Evolutionary conservation across 2,888 invertebrate species (phyloP).

Genomic region (Hyposoter dolosus): DNA sequence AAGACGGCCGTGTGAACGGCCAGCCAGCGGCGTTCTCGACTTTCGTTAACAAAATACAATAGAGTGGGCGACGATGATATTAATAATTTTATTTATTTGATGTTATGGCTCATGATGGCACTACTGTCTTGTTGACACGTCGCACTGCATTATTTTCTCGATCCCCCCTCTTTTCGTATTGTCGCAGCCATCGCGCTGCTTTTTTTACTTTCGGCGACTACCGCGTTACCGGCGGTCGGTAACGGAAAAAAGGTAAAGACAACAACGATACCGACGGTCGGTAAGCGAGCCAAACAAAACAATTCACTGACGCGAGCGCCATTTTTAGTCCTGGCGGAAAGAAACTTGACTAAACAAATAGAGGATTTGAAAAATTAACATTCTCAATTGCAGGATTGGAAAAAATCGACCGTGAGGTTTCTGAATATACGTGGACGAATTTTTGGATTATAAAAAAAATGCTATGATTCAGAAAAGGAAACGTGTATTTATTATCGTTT

Average conservation of each 20-base stretch:
- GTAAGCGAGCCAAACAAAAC: not conserved
- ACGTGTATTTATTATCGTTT: not conserved
- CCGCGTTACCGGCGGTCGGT: too few species aligned
- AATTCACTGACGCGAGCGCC: too few species aligned
- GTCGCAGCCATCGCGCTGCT: not conserved
- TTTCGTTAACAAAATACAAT: conserved; percentile 46
- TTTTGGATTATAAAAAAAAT: not conserved
- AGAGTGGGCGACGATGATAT: not conserved
- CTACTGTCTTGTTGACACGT: conserved; percentile 65
- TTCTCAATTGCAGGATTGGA: too few species aligned
- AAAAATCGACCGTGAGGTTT: too few species aligned
- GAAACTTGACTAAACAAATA: too few species aligned
- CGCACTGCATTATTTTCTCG: conserved; percentile 8
- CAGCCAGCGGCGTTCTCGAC: not conserved
- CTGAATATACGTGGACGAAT: not conserved
- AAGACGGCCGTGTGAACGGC: not conserved
- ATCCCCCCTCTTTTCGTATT: not conserved
- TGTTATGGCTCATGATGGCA: conserved; percentile 44
- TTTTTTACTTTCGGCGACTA: too few species aligned
- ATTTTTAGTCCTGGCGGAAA: too few species aligned
- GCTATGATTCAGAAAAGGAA: too few species aligned
- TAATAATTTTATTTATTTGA: conserved; percentile 14
- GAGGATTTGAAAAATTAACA: too few species aligned
- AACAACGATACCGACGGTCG: not conserved
- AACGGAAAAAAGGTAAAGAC: too few species aligned